Conservation (phyloP, 2,888 invertebrate species). For the Harpagoxenus sublaevis region DNA sequence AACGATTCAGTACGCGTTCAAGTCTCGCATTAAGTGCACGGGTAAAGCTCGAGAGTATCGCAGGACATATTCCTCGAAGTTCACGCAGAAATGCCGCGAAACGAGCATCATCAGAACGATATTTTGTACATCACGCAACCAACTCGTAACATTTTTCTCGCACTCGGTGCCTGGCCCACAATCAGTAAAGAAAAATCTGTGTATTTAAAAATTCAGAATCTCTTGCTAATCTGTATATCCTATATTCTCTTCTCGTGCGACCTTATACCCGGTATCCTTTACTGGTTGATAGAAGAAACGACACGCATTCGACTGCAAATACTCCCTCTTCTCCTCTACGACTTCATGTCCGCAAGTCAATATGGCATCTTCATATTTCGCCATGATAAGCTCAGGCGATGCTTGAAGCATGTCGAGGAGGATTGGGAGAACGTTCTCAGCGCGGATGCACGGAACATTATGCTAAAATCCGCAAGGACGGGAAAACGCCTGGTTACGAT, state of each 20-base stretch:
- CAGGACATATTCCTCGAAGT: not conserved
- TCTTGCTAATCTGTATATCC: constrained; percentile 47
- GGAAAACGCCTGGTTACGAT: constrained; percentile 71
- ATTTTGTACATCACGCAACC: constrained; percentile 29
- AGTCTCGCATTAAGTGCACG: not conserved
- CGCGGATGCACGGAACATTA: constrained; percentile 71
- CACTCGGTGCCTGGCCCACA: constrained; percentile 25
- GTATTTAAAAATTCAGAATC: not conserved
- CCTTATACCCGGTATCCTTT: constrained; percentile 67
- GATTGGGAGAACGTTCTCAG: constrained; percentile 74
- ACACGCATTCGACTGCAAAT: constrained; percentile 66
- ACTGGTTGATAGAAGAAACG: constrained; percentile 69
- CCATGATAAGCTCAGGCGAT: constrained; percentile 64
- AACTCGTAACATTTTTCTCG: constrained; percentile 31
- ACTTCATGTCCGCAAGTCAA: constrained; percentile 52
- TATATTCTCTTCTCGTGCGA: constrained; percentile 64
- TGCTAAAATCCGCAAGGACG: constrained; percentile 77
- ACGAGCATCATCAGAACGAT: not conserved
- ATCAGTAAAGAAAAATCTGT: not conserved
- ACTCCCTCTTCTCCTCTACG: constrained; percentile 70
- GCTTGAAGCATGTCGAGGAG: constrained; percentile 71
- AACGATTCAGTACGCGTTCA: not conserved
- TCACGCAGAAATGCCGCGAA: constrained; percentile 25
- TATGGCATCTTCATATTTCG: constrained; percentile 58
- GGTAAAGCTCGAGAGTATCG: not conserved